These are phyloP conservation scores for Forficula auricularia DNA, from an alignment of 1,140 invertebrate species.

Conservation along the genomic window DNA sequence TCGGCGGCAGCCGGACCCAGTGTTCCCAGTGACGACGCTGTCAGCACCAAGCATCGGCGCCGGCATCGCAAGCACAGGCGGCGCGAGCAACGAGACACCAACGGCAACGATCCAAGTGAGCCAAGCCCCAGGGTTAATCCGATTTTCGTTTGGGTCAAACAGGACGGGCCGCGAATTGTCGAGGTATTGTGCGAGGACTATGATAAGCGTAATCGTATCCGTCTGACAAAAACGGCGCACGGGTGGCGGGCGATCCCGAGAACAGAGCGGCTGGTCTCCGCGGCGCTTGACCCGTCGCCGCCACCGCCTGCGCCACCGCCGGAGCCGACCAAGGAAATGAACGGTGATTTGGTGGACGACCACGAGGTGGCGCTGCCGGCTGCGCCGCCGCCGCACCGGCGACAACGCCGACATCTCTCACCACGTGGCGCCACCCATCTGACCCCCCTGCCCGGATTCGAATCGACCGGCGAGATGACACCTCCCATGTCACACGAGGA, in stretches of 20 bases:
- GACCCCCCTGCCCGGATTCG: slow-evolving; percentile 7
- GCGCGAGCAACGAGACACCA: not conserved
- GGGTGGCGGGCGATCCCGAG: slow-evolving; percentile 67
- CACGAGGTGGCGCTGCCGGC: slow-evolving; percentile 5
- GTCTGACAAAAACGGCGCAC: slow-evolving; percentile 53
- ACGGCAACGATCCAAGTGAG: not conserved
- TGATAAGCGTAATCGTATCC: slow-evolving; percentile 61
- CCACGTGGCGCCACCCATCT: slow-evolving; percentile 1
- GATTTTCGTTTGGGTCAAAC: slow-evolving; percentile 64
- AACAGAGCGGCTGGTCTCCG: slow-evolving; percentile 43
- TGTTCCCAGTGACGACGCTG: not conserved
- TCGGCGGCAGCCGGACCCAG: slow-evolving; percentile 1
- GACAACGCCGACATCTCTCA: slow-evolving; percentile 3
- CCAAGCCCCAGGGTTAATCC: slow-evolving; percentile 44
- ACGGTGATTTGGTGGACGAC: not conserved
- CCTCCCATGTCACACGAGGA: slow-evolving; percentile 9
- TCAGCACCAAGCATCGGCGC: slow-evolving; percentile 14
- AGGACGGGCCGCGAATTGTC: slow-evolving; percentile 54
- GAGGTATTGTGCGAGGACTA: slow-evolving; percentile 71
- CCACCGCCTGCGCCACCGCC: slow-evolving; percentile 13
- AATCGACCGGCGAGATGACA: slow-evolving; percentile 16
- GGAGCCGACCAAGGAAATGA: slow-evolving; percentile 8
- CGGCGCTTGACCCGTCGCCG: slow-evolving; percentile 13
- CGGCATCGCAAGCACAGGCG: slow-evolving; percentile 15
- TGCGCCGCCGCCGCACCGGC: slow-evolving; percentile 11